Evolutionary conservation across 2,888 invertebrate genomes (phyloP).

Genomic region (Endomychus coccineus): DNA sequence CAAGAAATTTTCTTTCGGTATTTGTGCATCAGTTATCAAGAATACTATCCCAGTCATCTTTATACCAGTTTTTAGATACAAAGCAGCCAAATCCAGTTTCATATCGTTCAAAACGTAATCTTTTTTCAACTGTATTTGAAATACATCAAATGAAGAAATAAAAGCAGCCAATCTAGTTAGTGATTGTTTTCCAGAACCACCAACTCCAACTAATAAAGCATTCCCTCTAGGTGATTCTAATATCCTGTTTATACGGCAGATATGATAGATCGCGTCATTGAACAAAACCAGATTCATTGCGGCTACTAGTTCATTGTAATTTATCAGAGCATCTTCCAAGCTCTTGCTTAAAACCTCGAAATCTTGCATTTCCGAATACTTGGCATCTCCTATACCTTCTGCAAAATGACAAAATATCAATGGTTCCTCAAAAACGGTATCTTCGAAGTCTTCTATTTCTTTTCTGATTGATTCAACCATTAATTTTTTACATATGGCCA

Average conservation of each 20-base stretch:
- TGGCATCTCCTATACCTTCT: slow-evolving; percentile 83
- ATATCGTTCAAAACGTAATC: slow-evolving; percentile 79
- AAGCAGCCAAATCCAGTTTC: slow-evolving; percentile 60
- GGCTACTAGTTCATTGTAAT: slow-evolving; percentile 84
- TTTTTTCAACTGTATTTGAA: slow-evolving; percentile 83
- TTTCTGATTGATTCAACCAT: slow-evolving; percentile 75
- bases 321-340: slow-evolving; percentile 70
- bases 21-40: slow-evolving; percentile 90
- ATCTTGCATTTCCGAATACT: slow-evolving; percentile 72
- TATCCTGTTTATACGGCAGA: slow-evolving; percentile 88
- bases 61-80: slow-evolving; percentile 83
- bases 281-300: slow-evolving; percentile 92
- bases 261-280: slow-evolving; percentile 90
- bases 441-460: slow-evolving; percentile 65
- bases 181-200: slow-evolving; percentile 92
- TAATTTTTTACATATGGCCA: slow-evolving; percentile 64
- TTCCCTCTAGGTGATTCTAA: slow-evolving; percentile 88
- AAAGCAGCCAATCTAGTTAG: slow-evolving; percentile 81
- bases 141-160: slow-evolving; percentile 85
- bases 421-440: slow-evolving; percentile 63
- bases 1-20: slow-evolving; percentile 83
- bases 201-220: slow-evolving; percentile 86
- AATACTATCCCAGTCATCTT: slow-evolving; percentile 76
- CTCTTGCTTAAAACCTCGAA: slow-evolving; percentile 66
- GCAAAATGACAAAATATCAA: slow-evolving; percentile 91